These are phyloP conservation scores for Spondyliosoma cantharus DNA, from an alignment of 2,797 vertebrate species.

Conservation along the genomic window DNA sequence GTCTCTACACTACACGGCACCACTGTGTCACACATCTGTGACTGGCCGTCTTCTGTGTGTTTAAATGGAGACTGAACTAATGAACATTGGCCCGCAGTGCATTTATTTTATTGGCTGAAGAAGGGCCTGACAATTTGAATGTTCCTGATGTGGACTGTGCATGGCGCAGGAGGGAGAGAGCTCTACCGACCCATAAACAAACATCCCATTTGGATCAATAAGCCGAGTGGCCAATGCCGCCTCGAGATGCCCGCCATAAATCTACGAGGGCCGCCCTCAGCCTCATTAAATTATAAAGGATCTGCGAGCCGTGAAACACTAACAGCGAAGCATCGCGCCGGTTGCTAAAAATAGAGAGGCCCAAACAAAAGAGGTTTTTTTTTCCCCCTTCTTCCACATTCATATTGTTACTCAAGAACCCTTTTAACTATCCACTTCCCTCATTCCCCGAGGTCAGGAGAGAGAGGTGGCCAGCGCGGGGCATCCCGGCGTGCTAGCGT, in stretches of 20 bases:
- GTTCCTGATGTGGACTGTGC: constrained; percentile 34
- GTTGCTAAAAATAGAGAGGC: constrained; percentile 82
- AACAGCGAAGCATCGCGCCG: constrained; percentile 68
- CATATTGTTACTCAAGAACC: constrained; percentile 82
- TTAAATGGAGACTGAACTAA: constrained; percentile 47
- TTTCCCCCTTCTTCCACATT: constrained; percentile 29
- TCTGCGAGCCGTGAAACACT: constrained; percentile 81
- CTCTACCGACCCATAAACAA: constrained; percentile 83
- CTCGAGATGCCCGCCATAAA: constrained; percentile 78
- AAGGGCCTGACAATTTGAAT: constrained; percentile 55
- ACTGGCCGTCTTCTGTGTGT: constrained; percentile 11
- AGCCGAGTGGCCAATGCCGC: constrained; percentile 68
- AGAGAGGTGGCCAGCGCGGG: constrained; percentile 48
- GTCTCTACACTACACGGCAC: neutral
- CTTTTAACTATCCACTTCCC: constrained; percentile 80
- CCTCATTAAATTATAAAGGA: constrained; percentile 87
- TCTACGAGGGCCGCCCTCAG: constrained; percentile 73
- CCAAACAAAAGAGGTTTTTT: constrained; percentile 74
- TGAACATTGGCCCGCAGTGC: constrained; percentile 34
- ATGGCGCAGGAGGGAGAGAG: constrained; percentile 53
- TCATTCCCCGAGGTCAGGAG: constrained; percentile 72
- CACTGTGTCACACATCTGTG: constrained; percentile 17
- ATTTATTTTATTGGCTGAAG: constrained; percentile 61
- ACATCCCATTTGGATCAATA: constrained; percentile 83
- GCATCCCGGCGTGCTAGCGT: constrained; percentile 48